Evolutionary conservation across 2,797 vertebrate genomes (phyloP), one percentile per base, ranked within the genome.

Genomic region (Pseudochromis fuscus): DNA sequence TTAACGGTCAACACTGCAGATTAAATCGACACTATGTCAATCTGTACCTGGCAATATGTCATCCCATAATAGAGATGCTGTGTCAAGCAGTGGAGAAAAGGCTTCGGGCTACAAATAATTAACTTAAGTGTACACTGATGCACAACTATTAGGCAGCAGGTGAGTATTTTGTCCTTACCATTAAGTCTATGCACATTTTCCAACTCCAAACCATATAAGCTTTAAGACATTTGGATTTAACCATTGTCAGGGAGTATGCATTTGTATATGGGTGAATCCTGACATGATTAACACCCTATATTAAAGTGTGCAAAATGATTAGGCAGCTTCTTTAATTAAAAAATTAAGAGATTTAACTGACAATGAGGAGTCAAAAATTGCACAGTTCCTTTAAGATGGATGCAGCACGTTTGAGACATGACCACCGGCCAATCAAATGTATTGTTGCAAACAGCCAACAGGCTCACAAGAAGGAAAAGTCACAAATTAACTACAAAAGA

Each of bases 11-110:
- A 71, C 63, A 67, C 66, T 37, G 35, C 67, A 73, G 83, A 87
- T 83, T 82, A 87, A 85, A 85, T 86, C 40, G 60, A 75, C 76
- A 61, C 70, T 53, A 77, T 88, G 86, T 89, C 90, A 89, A 85
- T 88, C 85, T 89, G 87, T 88, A 88, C 83, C 82, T 79, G 59
- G 65, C 53, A 15, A 87, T 81, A 82, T 72, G 79, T 84, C 83
- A 83, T 86, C 62, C 84, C 51, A 69, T 80, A 79, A 80, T 62
- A 69, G 83, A 79, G 62, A 74, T 52, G 75, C 21, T 35, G 75
- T 80, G 84, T 90, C 80, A 84, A 84, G 76, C 70, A 69, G 58
- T 24, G 45, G 5, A 44, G 40, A 63, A 53, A 46, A 68, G 44
- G 52, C 69, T 77, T 51, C 19, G 4, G 81, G 79, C 67, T 63